These are phyloP conservation scores for Pelodytes ibericus DNA, from an alignment of 2,797 vertebrate genomes.

Conservation along the genomic window DNA sequence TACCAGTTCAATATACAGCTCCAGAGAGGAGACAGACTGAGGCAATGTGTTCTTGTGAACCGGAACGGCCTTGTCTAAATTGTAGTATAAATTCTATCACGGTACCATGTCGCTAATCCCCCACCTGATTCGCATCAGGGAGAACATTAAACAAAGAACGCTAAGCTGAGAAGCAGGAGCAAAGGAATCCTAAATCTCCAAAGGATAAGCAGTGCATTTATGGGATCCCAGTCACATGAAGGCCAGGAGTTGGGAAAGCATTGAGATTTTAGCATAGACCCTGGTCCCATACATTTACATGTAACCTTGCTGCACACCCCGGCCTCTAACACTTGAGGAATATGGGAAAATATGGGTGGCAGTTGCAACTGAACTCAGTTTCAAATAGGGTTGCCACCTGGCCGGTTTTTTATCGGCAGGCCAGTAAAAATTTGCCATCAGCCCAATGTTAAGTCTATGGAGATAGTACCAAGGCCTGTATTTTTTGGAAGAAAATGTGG, in stretches of 20 bases:
- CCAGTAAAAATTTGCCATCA: no score
- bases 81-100: constrained; percentile 35
- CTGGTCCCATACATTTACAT: no score
- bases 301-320: no score
- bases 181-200: neutral
- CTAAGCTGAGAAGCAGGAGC: constrained; percentile 29
- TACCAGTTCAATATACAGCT: neutral
- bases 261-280: no score
- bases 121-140: constrained; percentile 45
- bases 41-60: constrained; percentile 19
- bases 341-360: no score
- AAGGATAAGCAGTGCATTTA: constrained; percentile 12
- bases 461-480: no score
- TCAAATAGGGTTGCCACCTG: no score
- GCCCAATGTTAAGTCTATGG: no score
- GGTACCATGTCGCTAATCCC: constrained; percentile 43
- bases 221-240: constrained; percentile 43
- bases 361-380: no score
- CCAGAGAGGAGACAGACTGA: neutral
- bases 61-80: neutral
- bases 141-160: constrained; percentile 25
- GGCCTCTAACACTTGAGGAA: no score
- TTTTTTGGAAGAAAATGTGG: no score
- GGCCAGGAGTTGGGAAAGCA: neutral
- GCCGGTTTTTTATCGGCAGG: no score